Conservation (phyloP, 2,888 invertebrate genomes). For the Limulus polyphemus region DNA sequence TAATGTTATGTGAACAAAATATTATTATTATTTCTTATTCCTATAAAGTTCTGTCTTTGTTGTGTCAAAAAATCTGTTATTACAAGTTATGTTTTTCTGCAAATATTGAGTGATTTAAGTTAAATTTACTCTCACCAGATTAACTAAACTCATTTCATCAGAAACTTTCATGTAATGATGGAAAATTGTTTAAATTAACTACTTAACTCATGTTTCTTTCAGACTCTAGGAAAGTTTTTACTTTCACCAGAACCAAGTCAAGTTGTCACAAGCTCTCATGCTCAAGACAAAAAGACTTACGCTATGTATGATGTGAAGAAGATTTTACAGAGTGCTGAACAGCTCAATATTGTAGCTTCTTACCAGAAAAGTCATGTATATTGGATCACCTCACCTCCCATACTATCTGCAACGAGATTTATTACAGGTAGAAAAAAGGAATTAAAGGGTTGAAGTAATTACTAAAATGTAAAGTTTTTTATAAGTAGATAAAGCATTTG, state of each 20-base stretch:
- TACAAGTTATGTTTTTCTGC: too few species aligned
- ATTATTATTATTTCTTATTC: too few species aligned
- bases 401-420: conserved; percentile 54
- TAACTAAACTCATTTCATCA: too few species aligned
- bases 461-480: too few species aligned
- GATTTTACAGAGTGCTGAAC: conserved; percentile 40
- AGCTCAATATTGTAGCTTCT: conserved; percentile 53
- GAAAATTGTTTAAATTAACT: not conserved
- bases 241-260: conserved; percentile 50
- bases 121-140: too few species aligned
- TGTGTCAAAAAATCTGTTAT: too few species aligned
- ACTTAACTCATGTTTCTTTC: conserved; percentile 3
- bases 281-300: conserved; percentile 52
- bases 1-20: too few species aligned
- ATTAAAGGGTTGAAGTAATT: not conserved
- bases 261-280: conserved; percentile 49
- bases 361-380: conserved; percentile 40
- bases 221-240: conserved; percentile 47
- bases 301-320: conserved; percentile 57
- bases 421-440: conserved; percentile 33
- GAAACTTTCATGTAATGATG: not conserved
- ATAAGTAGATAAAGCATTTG: too few species aligned
- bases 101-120: too few species aligned
- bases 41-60: too few species aligned
- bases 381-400: conserved; percentile 40